A percentile compares a stretch with the other conserved stretches of the same genome.
Conservation (phyloP, 2,888 invertebrate genomes). For the Trissolcus brochymenae region DNA sequence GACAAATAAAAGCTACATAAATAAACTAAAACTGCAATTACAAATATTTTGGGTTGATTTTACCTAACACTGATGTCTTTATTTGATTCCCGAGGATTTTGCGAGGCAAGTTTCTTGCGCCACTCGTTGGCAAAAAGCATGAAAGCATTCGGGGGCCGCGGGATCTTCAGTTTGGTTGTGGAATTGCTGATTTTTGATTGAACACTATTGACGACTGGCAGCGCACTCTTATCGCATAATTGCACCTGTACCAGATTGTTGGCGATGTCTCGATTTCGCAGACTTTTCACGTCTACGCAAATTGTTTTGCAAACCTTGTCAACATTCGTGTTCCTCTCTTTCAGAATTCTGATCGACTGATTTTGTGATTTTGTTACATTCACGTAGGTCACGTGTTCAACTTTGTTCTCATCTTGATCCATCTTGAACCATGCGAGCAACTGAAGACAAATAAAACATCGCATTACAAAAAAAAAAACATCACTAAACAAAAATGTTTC, state of each 20-base stretch:
- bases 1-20: too few species aligned
- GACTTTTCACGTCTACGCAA: slow-evolving; percentile 58
- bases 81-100: slow-evolving; percentile 80
- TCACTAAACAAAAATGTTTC: too few species aligned
- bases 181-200: slow-evolving; percentile 44
- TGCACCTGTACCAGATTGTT: slow-evolving; percentile 61
- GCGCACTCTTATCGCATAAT: slow-evolving; percentile 50
- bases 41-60: not conserved
- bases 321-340: slow-evolving; percentile 59
- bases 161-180: slow-evolving; percentile 76
- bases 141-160: slow-evolving; percentile 81
- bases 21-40: too few species aligned
- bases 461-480: too few species aligned
- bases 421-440: too few species aligned
- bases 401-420: not conserved
- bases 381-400: not conserved
- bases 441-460: too few species aligned
- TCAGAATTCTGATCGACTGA: slow-evolving; percentile 64
- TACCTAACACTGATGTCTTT: slow-evolving; percentile 80
- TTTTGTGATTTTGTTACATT: slow-evolving; percentile 44
- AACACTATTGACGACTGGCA: slow-evolving; percentile 30
- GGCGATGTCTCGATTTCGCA: slow-evolving; percentile 42
- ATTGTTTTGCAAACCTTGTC: slow-evolving; percentile 60
- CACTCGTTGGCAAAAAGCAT: slow-evolving; percentile 82
- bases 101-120: slow-evolving; percentile 79